Evolutionary conservation across 1,140 invertebrate genomes (phyloP), one percentile per base, ranked within the genome.

Genomic region (Harpegnathos saltator): DNA sequence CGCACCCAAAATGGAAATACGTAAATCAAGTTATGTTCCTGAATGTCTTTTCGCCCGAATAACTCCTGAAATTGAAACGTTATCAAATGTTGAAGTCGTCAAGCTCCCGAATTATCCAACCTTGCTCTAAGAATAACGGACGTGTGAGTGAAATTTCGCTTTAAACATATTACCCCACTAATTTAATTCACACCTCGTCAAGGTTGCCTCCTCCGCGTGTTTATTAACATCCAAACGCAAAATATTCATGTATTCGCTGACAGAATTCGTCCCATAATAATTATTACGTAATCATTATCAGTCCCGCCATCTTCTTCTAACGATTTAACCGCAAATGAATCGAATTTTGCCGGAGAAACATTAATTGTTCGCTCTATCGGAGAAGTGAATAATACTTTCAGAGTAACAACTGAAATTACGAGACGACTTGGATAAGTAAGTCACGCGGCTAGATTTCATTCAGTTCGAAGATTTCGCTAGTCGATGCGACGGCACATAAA

Each of bases 11-110:
- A 80, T 80, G 75, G 75, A 80, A 80, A 80, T 80, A 80, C 75
- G 33, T 59, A 65, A 80, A 71, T 80, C 75, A 22, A 80, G 65
- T 80, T 80, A 80, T 38, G 75, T 56, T 80, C 29, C 33, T 65
- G 75, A 71, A 80, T 80, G 75, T 80, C 75, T 58, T 80, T 80
- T 80, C 75, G 75, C 65, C 33, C 29, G 75, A 80, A 48, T 71
- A 71, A 80, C 75, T 80, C 71, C 65, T 58, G 75, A 80, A 80
- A 80, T 80, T 80, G 75, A 80, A 80, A 80, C 65, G 75, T 80
- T 80, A 80, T 80, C 75, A 71, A 56, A 80, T 71, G 65, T 48
- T n/a, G 75, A 71, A 69, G 61, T 71, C 52, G 65, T 33, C 75
- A 48, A 80, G 48, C 4, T 71, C 65, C 22, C 52, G 7, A 80